A percentile compares a stretch with the other conserved stretches of the same genome.
phyloP scores from a whole-genome alignment of 2,888 invertebrate genomes.

The Melanostoma scalare region DNA sequence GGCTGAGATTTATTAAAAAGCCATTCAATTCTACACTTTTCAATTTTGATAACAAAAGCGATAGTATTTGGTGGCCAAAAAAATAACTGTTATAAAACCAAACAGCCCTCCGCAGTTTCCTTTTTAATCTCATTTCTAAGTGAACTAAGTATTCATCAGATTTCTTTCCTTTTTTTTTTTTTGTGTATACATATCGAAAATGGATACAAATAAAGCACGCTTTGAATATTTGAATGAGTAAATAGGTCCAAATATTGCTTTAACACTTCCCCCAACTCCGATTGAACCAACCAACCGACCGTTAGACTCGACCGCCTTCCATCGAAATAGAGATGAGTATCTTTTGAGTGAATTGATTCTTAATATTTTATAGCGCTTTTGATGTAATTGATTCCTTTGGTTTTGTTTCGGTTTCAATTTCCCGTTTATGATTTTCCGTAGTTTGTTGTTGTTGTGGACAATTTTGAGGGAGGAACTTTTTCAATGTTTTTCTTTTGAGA shows the following conservation, averaged over 20 bases:
- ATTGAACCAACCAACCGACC: background rate
- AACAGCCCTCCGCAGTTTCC: background rate
- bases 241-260: too few species aligned
- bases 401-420: slow-evolving; percentile 16
- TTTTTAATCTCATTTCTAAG: slow-evolving; percentile 45
- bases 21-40: slow-evolving; percentile 10
- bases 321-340: background rate
- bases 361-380: slow-evolving; percentile 51
- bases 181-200: too few species aligned
- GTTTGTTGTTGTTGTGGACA: slow-evolving; percentile 4
- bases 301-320: background rate
- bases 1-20: slow-evolving; percentile 1
- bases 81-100: slow-evolving; percentile 5
- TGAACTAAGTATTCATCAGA: slow-evolving; percentile 50
- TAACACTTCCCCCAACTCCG: background rate
- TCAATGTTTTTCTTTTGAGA: too few species aligned
- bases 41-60: slow-evolving; percentile 19
- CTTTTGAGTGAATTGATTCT: slow-evolving; percentile 49
- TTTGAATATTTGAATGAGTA: background rate
- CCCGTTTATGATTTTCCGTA: slow-evolving; percentile 30
- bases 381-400: background rate
- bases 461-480: slow-evolving; percentile 34
- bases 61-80: slow-evolving; percentile 5
- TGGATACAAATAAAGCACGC: slow-evolving; percentile 5
- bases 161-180: too few species aligned